These are phyloP conservation scores for Netelia fuscicornis DNA, from an alignment of 2,888 invertebrate genomes.

Conservation along the genomic window DNA sequence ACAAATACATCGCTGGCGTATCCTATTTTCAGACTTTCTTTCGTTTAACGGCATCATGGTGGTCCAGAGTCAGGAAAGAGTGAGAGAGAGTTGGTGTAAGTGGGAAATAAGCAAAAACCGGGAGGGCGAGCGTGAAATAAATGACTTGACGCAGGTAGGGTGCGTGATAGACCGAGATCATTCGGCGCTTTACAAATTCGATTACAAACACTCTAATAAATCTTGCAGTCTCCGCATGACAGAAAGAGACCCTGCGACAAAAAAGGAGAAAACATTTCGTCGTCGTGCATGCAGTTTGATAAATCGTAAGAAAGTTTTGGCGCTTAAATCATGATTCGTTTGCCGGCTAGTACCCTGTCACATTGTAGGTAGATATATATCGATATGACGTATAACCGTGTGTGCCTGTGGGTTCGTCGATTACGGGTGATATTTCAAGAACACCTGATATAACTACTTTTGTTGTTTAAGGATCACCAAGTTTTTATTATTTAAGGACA, in stretches of 20 bases:
- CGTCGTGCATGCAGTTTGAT: conserved; percentile 4
- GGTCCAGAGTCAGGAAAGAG: not conserved
- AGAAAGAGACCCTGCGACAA: conserved; percentile 12
- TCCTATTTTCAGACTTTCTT: conserved; percentile 31
- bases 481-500: no score
- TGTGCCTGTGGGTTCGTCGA: not conserved
- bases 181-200: conserved; percentile 64
- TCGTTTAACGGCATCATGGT: conserved; percentile 23
- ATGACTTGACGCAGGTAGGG: conserved; percentile 44
- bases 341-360: not conserved
- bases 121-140: conserved; percentile 17
- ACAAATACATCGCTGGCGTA: not conserved
- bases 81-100: not conserved
- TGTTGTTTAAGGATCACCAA: no score
- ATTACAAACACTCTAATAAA: conserved; percentile 61
- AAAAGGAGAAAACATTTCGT: not conserved
- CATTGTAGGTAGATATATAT: no score
- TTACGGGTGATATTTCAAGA: no score
- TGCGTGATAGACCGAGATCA: conserved; percentile 55
- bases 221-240: conserved; percentile 37
- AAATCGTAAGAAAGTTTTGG: conserved; percentile 61
- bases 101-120: conserved; percentile 2
- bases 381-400: not conserved
- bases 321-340: conserved; percentile 53
- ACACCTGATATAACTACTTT: no score